Evolutionary conservation across 35 echinoderm and acorn worm genomes (phyloP).

Genomic region (Ophioderma brevispina): DNA sequence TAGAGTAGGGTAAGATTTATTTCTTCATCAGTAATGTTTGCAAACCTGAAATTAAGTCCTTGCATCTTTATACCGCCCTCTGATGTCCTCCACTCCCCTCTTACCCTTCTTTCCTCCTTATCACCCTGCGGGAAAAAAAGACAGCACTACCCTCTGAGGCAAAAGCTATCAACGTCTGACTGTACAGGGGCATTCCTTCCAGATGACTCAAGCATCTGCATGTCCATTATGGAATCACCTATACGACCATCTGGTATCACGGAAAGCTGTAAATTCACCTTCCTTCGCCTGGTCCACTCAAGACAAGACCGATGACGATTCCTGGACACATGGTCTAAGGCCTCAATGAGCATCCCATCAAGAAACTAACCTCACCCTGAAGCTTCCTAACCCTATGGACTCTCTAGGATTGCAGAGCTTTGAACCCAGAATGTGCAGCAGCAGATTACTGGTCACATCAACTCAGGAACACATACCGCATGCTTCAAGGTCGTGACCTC

Average conservation of each 20-base stretch:
- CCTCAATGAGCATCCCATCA: not conserved
- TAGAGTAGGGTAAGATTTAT: no score
- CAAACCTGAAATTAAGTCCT: no score
- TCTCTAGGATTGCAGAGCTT: not conserved
- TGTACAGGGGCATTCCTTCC: not conserved
- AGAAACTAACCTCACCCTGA: not conserved
- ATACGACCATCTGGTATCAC: not conserved
- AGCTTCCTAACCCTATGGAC: not conserved
- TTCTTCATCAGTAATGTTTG: no score
- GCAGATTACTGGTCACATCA: not conserved
- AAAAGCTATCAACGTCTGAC: not conserved
- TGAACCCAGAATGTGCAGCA: not conserved
- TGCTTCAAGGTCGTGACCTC: not conserved
- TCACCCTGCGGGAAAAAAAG: no score
- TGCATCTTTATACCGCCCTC: no score
- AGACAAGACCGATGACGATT: not conserved
- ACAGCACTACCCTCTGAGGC: no score
- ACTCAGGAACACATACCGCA: not conserved
- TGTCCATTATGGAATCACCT: not conserved
- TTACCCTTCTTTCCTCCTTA: no score
- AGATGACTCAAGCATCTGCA: not conserved
- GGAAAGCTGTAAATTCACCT: not conserved
- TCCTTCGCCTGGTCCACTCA: not conserved
- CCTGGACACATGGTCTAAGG: not conserved
- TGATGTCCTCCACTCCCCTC: no score